phyloP scores from a whole-genome alignment of 2,797 vertebrate genomes.

The Anabas testudineus region DNA sequence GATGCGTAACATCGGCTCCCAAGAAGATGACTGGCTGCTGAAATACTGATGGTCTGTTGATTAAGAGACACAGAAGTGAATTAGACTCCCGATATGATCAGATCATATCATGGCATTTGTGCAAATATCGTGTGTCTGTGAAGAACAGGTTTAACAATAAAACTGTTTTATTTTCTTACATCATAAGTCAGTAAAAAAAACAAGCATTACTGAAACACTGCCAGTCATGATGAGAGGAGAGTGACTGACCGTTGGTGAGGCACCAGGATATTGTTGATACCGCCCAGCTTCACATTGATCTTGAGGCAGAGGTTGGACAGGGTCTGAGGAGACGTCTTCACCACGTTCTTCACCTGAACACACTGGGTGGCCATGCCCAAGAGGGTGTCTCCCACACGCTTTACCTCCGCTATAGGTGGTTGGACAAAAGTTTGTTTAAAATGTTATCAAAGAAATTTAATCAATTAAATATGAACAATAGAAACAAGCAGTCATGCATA shows the following conservation, averaged over 20 bases:
- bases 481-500: background rate
- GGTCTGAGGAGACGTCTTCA: conserved; percentile 98
- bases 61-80: background rate
- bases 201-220: background rate
- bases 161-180: background rate
- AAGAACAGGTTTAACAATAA: background rate
- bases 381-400: conserved; percentile 97
- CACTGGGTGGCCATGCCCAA: conserved; percentile 99
- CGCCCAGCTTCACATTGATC: conserved; percentile 99
- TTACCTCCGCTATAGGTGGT: conserved; percentile 89
- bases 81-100: background rate
- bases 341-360: conserved; percentile 99
- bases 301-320: conserved; percentile 99
- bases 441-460: background rate
- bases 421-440: background rate
- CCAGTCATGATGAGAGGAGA: background rate
- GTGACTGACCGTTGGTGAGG: conserved; percentile 88
- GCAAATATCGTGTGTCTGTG: background rate
- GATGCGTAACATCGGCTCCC: conserved; percentile 98
- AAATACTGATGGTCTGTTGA: conserved; percentile 90
- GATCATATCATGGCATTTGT: background rate
- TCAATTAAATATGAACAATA: background rate
- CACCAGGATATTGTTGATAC: conserved; percentile 99
- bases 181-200: conserved; percentile 1
- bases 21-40: conserved; percentile 99